Evolutionary conservation across 2,797 vertebrate species (phyloP).

Genomic region (Oreochromis mossambicus): DNA sequence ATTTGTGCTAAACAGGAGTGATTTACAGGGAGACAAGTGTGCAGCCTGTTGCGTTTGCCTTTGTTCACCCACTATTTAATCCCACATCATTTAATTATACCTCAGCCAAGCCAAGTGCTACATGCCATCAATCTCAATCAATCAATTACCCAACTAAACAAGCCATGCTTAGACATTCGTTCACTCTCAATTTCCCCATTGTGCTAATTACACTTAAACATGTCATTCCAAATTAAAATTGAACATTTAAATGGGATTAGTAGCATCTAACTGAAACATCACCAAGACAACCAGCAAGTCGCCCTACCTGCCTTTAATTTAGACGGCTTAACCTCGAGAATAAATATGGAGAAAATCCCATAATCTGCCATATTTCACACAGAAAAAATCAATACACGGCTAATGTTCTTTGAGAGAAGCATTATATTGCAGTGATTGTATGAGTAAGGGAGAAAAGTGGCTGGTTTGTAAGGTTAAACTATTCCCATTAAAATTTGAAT

Average conservation of each 20-base stretch:
- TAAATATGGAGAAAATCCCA: not conserved
- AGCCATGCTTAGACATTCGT: slow-evolving; percentile 69
- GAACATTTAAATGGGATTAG: slow-evolving; percentile 70
- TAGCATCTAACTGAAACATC: slow-evolving; percentile 62
- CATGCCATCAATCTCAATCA: slow-evolving; percentile 77
- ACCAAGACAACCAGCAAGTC: not conserved
- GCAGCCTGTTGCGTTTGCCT: slow-evolving; percentile 30
- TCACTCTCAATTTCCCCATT: slow-evolving; percentile 71
- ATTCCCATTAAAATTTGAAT: slow-evolving; percentile 72
- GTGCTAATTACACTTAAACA: slow-evolving; percentile 74
- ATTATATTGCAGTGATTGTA: slow-evolving; percentile 44
- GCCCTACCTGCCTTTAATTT: not conserved
- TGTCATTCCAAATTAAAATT: slow-evolving; percentile 71
- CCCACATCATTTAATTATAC: slow-evolving; percentile 71
- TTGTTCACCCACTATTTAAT: slow-evolving; percentile 66
- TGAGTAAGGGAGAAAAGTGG: slow-evolving; percentile 40
- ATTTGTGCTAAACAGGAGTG: slow-evolving; percentile 10
- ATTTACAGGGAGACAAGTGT: slow-evolving; percentile 9
- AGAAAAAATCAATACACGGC: slow-evolving; percentile 6
- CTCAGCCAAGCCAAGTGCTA: slow-evolving; percentile 63
- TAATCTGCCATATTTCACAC: not conserved
- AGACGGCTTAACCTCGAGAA: not conserved
- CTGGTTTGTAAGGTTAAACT: slow-evolving; percentile 67
- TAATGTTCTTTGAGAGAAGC: slow-evolving; percentile 31
- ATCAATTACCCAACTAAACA: slow-evolving; percentile 74